Conservation (phyloP, 2,888 invertebrate genomes). For the Ernsta delagoae region DNA sequence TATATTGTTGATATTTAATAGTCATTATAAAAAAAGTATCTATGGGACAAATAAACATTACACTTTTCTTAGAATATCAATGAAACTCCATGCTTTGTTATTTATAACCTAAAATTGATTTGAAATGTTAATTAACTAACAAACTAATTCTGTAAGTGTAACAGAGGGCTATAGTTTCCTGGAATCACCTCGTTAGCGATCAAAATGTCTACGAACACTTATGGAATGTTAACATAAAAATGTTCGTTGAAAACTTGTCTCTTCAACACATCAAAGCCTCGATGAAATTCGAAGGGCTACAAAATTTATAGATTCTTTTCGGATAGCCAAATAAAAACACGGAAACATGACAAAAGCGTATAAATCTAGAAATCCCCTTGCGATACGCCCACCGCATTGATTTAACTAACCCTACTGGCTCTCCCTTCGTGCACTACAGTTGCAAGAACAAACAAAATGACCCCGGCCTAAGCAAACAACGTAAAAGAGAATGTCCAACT, state of each 20-base stretch:
- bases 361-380: constrained; percentile 72
- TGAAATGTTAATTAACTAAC: constrained; percentile 48
- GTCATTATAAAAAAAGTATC: neutral
- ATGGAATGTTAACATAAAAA: constrained; percentile 70
- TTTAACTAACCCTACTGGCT: constrained; percentile 64
- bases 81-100: constrained; percentile 1
- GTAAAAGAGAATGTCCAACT: constrained; percentile 63
- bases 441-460: constrained; percentile 71
- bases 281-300: constrained; percentile 49
- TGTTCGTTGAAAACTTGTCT: constrained; percentile 58
- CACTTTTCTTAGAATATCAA: constrained; percentile 3
- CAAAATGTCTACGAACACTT: constrained; percentile 65
- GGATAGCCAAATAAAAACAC: constrained; percentile 50
- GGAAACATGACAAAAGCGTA: constrained; percentile 57
- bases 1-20: too few species aligned
- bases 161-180: constrained; percentile 73
- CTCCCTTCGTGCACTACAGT: constrained; percentile 65
- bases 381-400: constrained; percentile 70
- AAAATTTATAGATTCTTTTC: constrained; percentile 45
- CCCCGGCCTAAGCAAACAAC: constrained; percentile 67
- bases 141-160: constrained; percentile 66
- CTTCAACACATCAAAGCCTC: constrained; percentile 58
- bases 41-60: constrained; percentile 8
- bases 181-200: constrained; percentile 74
- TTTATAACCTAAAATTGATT: neutral